Evolutionary conservation across 2,888 invertebrate genomes (phyloP).

Genomic region (Pachydiplax longipennis): DNA sequence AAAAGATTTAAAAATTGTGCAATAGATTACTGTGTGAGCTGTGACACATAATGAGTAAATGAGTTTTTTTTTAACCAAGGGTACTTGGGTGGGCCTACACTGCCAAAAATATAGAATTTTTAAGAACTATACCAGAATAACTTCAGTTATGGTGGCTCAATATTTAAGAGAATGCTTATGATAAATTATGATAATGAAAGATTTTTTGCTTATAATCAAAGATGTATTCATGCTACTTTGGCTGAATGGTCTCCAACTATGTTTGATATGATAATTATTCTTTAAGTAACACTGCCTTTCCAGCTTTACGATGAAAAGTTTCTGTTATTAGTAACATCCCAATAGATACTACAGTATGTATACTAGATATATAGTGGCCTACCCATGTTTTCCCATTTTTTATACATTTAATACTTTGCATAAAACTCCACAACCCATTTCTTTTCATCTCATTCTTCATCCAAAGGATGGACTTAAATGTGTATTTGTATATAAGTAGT

Average conservation of each 20-base stretch:
- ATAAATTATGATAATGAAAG: not conserved
- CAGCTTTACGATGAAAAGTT: not conserved
- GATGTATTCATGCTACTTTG: not conserved
- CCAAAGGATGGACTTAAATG: conserved; percentile 11
- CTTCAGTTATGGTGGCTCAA: conserved; percentile 28
- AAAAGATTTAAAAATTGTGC: conserved; percentile 18
- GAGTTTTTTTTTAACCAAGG: conserved; percentile 30
- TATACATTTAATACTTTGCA: conserved; percentile 26
- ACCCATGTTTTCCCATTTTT: conserved; percentile 28
- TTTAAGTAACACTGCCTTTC: conserved; percentile 38
- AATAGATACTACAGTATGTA: conserved; percentile 3
- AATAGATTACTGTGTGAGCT: conserved; percentile 28
- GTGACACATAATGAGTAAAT: conserved; percentile 17
- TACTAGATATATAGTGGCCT: conserved; percentile 22
- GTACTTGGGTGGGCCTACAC: conserved; percentile 44
- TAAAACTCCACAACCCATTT: not conserved
- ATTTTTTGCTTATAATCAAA: conserved; percentile 13
- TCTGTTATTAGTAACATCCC: not conserved
- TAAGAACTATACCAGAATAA: conserved; percentile 12
- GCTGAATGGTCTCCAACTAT: not conserved
- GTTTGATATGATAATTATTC: not conserved
- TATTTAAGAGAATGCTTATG: not conserved
- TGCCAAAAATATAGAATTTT: conserved; percentile 30
- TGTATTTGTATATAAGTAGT: conserved; percentile 36
- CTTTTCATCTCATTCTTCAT: conserved; percentile 11